Conservation (phyloP, 2,113 vertebrate genomes). For the Argyrosomus japonicus region DNA sequence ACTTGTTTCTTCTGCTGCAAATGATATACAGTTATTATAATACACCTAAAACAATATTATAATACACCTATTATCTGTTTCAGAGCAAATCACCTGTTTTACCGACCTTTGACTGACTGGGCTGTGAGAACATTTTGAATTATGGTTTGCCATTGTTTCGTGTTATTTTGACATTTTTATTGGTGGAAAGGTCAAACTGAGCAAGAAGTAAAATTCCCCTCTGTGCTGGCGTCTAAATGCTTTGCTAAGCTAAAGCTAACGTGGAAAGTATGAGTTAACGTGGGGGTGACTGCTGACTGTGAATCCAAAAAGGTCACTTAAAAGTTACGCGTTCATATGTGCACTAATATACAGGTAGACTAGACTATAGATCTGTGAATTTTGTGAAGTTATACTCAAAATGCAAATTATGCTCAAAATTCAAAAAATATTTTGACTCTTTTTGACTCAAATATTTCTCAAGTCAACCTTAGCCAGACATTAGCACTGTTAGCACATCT, state of each 20-base stretch:
- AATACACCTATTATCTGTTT: background rate
- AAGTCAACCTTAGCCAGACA: background rate
- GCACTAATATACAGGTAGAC: background rate
- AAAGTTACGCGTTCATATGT: background rate
- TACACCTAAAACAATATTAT: background rate
- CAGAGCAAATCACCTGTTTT: background rate
- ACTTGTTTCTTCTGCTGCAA: background rate
- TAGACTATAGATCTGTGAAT: background rate
- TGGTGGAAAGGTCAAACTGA: constrained; percentile 11
- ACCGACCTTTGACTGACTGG: background rate
- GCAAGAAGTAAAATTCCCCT: constrained; percentile 30
- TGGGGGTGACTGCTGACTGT: constrained; percentile 10
- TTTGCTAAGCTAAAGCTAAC: background rate
- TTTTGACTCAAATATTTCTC: background rate
- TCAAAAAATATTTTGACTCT: background rate
- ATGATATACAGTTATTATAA: background rate
- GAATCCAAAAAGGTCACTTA: constrained; percentile 19
- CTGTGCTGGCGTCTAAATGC: background rate
- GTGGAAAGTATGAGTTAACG: constrained; percentile 62
- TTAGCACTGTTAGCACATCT: too few species aligned
- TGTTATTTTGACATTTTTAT: background rate
- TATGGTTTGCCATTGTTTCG: background rate
- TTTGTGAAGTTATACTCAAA: background rate
- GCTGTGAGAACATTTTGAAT: constrained; percentile 3
- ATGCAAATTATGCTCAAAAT: background rate